phyloP scores from a whole-genome alignment of 1,140 invertebrate species.

The Trachymyrmex septentrionalis region DNA sequence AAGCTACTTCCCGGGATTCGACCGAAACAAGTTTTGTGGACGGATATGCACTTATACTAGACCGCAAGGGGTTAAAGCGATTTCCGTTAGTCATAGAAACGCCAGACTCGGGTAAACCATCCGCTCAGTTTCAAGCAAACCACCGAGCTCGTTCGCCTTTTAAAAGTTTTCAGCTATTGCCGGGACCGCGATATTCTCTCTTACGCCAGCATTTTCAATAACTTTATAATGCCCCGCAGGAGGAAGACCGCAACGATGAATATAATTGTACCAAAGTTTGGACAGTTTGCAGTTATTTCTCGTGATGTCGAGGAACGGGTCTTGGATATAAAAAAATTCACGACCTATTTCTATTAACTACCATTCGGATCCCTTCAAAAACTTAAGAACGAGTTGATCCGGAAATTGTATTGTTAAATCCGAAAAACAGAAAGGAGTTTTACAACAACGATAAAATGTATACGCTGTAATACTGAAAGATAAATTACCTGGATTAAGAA shows the following conservation, averaged over 20 bases:
- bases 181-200: constrained; percentile 29
- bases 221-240: constrained; percentile 59
- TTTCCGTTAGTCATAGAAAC: constrained; percentile 61
- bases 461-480: background rate
- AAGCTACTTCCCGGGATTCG: constrained; percentile 34
- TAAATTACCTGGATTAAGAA: background rate
- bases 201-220: constrained; percentile 42
- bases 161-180: constrained; percentile 59
- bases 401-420: background rate
- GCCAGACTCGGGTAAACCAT: constrained; percentile 47
- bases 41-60: constrained; percentile 54
- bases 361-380: background rate
- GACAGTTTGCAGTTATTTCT: constrained; percentile 59
- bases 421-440: background rate
- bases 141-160: constrained; percentile 51
- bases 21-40: constrained; percentile 61
- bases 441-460: background rate
- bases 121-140: constrained; percentile 57
- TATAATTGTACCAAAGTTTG: constrained; percentile 53
- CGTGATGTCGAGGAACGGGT: constrained; percentile 18
- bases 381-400: background rate
- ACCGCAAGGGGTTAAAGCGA: constrained; percentile 63
- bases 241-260: constrained; percentile 45
- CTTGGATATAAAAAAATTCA: constrained; percentile 19
- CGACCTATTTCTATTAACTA: background rate